Evolutionary conservation across 2,888 invertebrate species (phyloP).

Genomic region (Pseudococcus longispinus): DNA sequence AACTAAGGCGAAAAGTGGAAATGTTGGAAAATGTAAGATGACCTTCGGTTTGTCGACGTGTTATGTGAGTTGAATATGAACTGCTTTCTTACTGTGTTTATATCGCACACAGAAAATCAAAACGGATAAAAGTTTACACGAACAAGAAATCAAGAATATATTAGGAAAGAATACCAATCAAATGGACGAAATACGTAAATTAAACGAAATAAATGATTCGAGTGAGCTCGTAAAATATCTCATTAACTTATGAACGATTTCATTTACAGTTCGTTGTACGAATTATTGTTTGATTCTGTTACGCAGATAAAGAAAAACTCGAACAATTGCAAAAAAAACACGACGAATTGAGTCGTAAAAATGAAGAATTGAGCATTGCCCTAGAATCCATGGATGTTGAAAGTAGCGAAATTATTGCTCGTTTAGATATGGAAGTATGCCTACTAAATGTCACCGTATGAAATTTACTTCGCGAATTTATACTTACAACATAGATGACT

Average conservation of each 20-base stretch:
- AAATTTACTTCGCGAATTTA: not conserved
- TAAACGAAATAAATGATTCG: not conserved
- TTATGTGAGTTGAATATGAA: not conserved
- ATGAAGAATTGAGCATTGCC: not conserved
- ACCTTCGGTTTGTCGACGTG: not conserved
- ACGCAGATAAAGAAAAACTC: not conserved
- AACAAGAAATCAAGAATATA: not conserved
- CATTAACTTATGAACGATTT: not conserved
- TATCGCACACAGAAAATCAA: not conserved
- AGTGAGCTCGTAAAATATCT: not conserved
- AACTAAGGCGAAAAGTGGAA: not conserved
- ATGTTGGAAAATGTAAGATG: constrained; percentile 13
- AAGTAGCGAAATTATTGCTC: not conserved
- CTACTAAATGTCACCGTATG: not conserved
- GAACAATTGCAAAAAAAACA: not conserved
- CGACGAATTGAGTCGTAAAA: constrained; percentile 17
- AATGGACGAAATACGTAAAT: not conserved
- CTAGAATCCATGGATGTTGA: not conserved
- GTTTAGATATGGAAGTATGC: constrained; percentile 18
- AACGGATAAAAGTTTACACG: not conserved
- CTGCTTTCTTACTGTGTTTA: not conserved
- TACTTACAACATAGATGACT: not conserved
- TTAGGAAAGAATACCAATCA: not conserved
- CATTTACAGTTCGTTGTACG: not conserved
- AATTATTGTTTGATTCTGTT: not conserved